Base-by-base conservation (phyloP, 2,113 vertebrate species). In the Salvelinus sp. region DNA sequence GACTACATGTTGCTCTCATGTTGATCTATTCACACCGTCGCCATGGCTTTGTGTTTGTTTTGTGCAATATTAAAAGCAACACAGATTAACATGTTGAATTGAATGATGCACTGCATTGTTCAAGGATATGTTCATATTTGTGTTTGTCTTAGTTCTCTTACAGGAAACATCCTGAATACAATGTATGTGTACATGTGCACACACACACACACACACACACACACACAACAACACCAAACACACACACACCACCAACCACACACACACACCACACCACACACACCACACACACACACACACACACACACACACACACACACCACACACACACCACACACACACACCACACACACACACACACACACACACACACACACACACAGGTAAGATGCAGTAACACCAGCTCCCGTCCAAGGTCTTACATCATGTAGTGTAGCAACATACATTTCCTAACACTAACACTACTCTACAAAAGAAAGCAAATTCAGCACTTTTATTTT, bases 401-500 rank as follows among this genome's bases (percentile, higher is more conserved):
- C 66, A 7, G 22, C n/a, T 74, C 73, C 69, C 44, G 79, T 22
- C 14, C 30, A 47, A 54, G 9, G 47, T 77, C 33, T 71, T 78
- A 84, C 77, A 66, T 78, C 69, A 80, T 65, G 81, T 74, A 63
- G 65, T 85, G 82, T 76, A 73, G 73, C 80, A 76, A 78, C 20
- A 60, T 23, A 33, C 48, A 83, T 72, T 82, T 23, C 80, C 76
- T 81, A 82, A 85, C 81, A 76, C 64, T 67, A 82, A 87, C 82
- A 70, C 88, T 5, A 70, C 74, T 77, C 75, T 76, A 88, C 85
- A 88, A 87, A 89, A 79, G 82, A 83, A 80, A 72, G 85, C 83
- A n/a, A 76, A 69, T 84, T 89, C 85, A 87, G 87, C 79, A 87
- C 48, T 87, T 85, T 74, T 72, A 25, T 86, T 85, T 74, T 77